These are phyloP conservation scores for Vireo griseus DNA, from an alignment of 2,797 vertebrate species.

Conservation along the genomic window DNA sequence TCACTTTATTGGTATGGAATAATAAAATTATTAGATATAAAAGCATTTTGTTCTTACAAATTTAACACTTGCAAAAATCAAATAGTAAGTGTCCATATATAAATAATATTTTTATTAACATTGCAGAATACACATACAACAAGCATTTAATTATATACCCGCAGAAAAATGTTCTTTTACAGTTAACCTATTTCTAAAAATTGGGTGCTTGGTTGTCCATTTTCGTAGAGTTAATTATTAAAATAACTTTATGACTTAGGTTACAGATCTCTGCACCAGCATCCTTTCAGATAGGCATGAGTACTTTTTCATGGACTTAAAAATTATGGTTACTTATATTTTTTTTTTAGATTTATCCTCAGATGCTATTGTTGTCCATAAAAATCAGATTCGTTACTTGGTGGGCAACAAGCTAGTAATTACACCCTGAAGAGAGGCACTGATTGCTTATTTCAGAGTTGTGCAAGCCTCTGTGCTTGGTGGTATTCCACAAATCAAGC, in stretches of 20 bases:
- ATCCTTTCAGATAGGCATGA: neutral
- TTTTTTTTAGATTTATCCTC: neutral
- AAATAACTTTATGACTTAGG: neutral
- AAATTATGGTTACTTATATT: neutral
- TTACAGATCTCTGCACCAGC: neutral
- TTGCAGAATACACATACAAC: neutral
- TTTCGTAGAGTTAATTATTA: neutral
- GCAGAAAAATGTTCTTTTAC: neutral
- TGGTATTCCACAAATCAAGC: neutral
- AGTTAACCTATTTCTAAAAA: neutral
- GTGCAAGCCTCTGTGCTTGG: neutral
- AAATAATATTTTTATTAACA: neutral
- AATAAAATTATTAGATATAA: neutral
- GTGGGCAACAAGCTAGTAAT: neutral
- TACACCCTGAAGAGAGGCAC: neutral
- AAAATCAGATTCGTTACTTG: rapidly evolving
- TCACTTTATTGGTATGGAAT: constrained; percentile 79
- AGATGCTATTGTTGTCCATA: neutral
- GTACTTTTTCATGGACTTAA: neutral
- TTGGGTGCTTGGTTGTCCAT: neutral
- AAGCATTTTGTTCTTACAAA: neutral
- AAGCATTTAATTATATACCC: neutral
- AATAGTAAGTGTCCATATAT: neutral
- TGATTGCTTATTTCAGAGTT: neutral
- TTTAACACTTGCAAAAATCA: neutral